These are phyloP conservation scores for Clytia hemisphaerica DNA, from an alignment of 30 jellyfish, hydroid and myxozoan species.

Conservation along the genomic window DNA sequence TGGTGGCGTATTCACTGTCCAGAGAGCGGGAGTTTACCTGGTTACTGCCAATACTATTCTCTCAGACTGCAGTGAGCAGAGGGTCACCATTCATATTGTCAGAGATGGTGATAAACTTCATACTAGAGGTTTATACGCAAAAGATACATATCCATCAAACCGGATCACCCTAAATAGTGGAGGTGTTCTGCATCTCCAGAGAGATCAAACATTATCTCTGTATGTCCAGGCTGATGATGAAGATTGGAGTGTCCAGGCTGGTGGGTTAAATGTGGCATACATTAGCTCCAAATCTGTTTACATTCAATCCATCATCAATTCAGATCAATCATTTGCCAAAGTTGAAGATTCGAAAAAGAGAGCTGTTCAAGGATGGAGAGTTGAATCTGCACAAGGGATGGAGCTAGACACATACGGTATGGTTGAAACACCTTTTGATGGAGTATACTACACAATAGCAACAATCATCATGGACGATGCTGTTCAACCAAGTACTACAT, in stretches of 20 bases:
- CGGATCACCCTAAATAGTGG: constrained; percentile 54
- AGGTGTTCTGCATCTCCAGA: constrained; percentile 48
- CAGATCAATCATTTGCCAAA: not conserved
- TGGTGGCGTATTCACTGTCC: constrained; percentile 40
- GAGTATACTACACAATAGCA: constrained; percentile 66
- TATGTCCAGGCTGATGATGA: constrained; percentile 53
- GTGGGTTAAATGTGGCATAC: constrained; percentile 69
- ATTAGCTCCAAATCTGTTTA: constrained; percentile 42
- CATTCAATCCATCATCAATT: constrained; percentile 3
- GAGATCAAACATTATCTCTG: constrained; percentile 36
- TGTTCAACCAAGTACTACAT: constrained; percentile 15
- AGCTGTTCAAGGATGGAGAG: not conserved
- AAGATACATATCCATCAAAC: constrained; percentile 47
- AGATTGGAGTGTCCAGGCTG: constrained; percentile 64
- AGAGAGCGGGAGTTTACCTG: constrained; percentile 55
- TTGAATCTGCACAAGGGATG: not conserved
- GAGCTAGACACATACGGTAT: not conserved
- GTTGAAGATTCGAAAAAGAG: not conserved
- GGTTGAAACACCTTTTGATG: constrained; percentile 42
- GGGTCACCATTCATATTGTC: not conserved
- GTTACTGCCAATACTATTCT: constrained; percentile 42
- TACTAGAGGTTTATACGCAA: constrained; percentile 48
- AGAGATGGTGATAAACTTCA: not conserved
- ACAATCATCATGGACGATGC: constrained; percentile 61
- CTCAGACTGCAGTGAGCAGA: constrained; percentile 37